These are phyloP conservation scores for Trachelus tabidus DNA, from an alignment of 2,888 invertebrate species.

Conservation along the genomic window DNA sequence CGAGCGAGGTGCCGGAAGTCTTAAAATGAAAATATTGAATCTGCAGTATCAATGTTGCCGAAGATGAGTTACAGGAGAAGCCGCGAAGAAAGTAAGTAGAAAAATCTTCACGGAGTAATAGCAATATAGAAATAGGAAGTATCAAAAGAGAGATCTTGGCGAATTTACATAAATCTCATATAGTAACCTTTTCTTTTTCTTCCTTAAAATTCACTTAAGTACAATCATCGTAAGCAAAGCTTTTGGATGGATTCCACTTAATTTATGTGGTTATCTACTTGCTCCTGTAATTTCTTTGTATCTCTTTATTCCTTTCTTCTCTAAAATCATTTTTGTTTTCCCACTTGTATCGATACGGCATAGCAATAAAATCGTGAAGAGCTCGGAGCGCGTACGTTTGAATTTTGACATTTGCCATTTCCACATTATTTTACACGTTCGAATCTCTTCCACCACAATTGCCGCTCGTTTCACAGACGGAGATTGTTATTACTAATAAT, in stretches of 20 bases:
- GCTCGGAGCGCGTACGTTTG: background rate
- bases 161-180: background rate
- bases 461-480: slow-evolving; percentile 49
- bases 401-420: background rate
- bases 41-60: background rate
- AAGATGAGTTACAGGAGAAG: too few species aligned
- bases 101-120: background rate
- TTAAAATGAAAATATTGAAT: background rate
- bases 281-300: slow-evolving; percentile 18
- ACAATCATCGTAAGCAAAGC: slow-evolving; percentile 63
- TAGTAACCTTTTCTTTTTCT: background rate
- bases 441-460: slow-evolving; percentile 3
- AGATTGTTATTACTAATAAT: slow-evolving; percentile 26
- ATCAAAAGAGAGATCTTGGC: background rate
- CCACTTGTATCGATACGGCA: background rate
- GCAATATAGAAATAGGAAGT: background rate
- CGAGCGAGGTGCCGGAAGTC: too few species aligned
- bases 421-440: slow-evolving; percentile 11
- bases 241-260: slow-evolving; percentile 62
- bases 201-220: slow-evolving; percentile 43
- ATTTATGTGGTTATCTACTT: slow-evolving; percentile 29
- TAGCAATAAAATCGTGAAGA: background rate
- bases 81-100: background rate
- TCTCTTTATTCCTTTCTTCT: background rate
- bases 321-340: background rate